Conservation (phyloP, 1,140 invertebrate species). For the Neocloeon triangulifer region DNA sequence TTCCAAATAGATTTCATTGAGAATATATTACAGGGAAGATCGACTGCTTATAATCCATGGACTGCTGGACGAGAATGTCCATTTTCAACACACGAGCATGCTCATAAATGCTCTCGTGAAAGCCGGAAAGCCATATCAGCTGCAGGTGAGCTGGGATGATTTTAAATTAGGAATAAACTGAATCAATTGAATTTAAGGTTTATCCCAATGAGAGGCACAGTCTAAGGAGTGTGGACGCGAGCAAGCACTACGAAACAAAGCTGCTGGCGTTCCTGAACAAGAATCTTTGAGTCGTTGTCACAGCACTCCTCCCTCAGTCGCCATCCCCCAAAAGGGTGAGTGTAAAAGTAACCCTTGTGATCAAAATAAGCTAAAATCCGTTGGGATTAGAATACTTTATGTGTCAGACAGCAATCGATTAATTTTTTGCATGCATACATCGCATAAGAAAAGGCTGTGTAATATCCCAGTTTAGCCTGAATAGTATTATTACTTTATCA, state of each 20-base stretch:
- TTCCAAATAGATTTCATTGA: too few species aligned
- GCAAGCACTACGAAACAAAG: slow-evolving; percentile 89
- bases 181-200: slow-evolving; percentile 24
- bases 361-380: too few species aligned
- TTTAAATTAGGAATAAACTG: too few species aligned
- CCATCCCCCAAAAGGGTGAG: too few species aligned
- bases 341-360: too few species aligned
- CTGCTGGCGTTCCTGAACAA: slow-evolving; percentile 81
- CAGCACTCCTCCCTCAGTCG: too few species aligned
- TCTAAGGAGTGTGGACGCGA: slow-evolving; percentile 72
- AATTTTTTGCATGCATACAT: too few species aligned
- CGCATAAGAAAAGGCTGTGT: too few species aligned
- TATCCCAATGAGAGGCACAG: slow-evolving; percentile 92
- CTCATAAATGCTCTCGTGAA: slow-evolving; percentile 74
- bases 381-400: too few species aligned
- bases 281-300: slow-evolving; percentile 52
- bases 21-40: slow-evolving; percentile 69
- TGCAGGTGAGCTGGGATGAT: slow-evolving; percentile 63
- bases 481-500: too few species aligned
- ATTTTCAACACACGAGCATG: slow-evolving; percentile 87
- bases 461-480: too few species aligned
- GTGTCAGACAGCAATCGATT: too few species aligned
- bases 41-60: slow-evolving; percentile 93
- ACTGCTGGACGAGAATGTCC: slow-evolving; percentile 97
- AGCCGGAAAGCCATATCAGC: slow-evolving; percentile 72